These are phyloP conservation scores for Pelecanus crispus DNA, from an alignment of 2,113 vertebrate species.

Conservation along the genomic window DNA sequence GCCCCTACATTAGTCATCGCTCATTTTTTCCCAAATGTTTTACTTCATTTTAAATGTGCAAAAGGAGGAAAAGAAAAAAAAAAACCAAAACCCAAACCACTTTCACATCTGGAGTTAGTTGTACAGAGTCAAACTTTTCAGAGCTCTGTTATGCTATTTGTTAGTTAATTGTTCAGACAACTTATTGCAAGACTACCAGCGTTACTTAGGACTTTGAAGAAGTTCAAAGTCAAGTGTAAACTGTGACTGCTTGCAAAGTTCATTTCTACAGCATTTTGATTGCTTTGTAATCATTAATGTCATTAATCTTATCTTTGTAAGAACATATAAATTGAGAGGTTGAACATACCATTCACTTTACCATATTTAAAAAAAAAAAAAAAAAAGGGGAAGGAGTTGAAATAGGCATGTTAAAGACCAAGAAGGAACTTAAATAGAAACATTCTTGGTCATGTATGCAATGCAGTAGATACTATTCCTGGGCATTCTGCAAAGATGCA, in stretches of 20 bases:
- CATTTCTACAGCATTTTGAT: background rate
- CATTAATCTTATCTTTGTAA: background rate
- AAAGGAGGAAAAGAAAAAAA: background rate
- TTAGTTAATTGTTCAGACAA: background rate
- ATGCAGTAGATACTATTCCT: background rate
- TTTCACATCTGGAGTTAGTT: background rate
- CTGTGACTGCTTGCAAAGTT: background rate
- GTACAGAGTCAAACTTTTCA: background rate
- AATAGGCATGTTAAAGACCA: accelerated
- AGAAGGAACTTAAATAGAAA: background rate
- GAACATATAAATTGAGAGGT: background rate
- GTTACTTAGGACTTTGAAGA: background rate
- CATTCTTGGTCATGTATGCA: background rate
- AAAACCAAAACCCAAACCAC: no score
- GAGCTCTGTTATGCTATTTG: background rate
- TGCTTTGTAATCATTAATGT: background rate
- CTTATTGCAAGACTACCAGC: background rate
- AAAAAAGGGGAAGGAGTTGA: background rate
- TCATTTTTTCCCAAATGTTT: background rate
- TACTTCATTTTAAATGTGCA: background rate
- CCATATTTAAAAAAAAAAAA: background rate
- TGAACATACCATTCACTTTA: background rate
- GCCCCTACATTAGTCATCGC: accelerated
- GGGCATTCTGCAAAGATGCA: background rate
- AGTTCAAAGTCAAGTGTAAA: background rate